Conservation (phyloP, 2,888 invertebrate genomes). For the Drosophila bunnanda region DNA sequence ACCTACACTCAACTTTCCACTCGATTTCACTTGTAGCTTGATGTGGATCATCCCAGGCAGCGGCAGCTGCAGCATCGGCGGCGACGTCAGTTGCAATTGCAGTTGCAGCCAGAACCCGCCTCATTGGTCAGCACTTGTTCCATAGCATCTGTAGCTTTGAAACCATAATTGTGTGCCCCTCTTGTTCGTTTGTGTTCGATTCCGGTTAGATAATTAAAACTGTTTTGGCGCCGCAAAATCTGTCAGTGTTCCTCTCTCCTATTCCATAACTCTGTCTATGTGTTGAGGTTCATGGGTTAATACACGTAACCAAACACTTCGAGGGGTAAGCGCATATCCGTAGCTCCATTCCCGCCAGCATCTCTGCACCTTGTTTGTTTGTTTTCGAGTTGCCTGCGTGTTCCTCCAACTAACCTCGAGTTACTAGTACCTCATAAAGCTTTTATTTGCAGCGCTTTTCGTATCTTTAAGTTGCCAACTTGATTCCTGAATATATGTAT, state of each 20-base stretch:
- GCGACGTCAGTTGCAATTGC: constrained; percentile 16
- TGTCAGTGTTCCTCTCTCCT: constrained; percentile 23
- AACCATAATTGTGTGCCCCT: constrained; percentile 31
- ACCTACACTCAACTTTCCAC: constrained; percentile 3
- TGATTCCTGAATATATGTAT: not conserved
- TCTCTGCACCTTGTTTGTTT: constrained; percentile 7
- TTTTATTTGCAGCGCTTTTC: constrained; percentile 18
- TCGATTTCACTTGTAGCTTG: constrained; percentile 39
- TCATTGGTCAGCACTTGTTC: constrained; percentile 58
- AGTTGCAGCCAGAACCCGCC: constrained; percentile 17
- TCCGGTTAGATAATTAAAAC: constrained; percentile 2
- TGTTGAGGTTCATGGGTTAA: constrained; percentile 11
- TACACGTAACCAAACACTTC: not conserved
- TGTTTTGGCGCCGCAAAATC: constrained; percentile 37
- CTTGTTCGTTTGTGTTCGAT: constrained; percentile 11
- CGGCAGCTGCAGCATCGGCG: constrained; percentile 18
- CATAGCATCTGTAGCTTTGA: constrained; percentile 19
- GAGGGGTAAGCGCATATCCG: constrained; percentile 20
- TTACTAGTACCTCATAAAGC: constrained; percentile 1
- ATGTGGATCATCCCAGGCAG: constrained; percentile 19
- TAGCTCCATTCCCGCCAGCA: constrained; percentile 9
- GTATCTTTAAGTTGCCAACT: not conserved
- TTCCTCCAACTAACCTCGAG: not conserved
- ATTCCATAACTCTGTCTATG: constrained; percentile 1
- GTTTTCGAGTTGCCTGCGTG: constrained; percentile 25